Percentiles rank a stretch among this genome's conserved stretches.
Evolutionary conservation across 2,888 invertebrate species (phyloP).

Genomic region (Cancer borealis): DNA sequence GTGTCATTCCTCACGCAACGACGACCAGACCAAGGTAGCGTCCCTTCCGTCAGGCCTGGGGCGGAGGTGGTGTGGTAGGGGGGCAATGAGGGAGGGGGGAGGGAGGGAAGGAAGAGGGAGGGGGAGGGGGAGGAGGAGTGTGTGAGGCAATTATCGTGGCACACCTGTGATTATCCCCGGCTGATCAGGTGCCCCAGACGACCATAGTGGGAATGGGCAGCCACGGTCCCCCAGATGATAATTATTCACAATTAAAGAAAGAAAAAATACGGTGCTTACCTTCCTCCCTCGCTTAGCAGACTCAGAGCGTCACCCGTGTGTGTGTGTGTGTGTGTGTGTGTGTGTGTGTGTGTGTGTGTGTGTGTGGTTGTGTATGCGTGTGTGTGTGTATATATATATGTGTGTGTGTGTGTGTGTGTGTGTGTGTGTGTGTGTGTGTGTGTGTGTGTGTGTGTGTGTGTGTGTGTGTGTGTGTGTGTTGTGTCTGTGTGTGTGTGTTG

Average conservation of each 20-base stretch:
- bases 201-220: conserved; percentile 14
- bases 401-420: no score
- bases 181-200: conserved; percentile 17
- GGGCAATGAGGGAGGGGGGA: background rate
- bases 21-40: background rate
- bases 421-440: background rate
- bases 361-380: no score
- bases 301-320: background rate
- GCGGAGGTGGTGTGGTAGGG: background rate
- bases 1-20: conserved; percentile 33
- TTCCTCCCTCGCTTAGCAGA: background rate
- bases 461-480: no score
- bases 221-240: conserved; percentile 15
- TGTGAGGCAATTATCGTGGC: background rate
- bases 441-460: no score
- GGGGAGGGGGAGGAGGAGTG: background rate
- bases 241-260: conserved; percentile 40
- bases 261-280: conserved; percentile 14
- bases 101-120: background rate
- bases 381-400: no score
- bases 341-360: no score
- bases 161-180: conserved; percentile 18
- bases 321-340: no score
- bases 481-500: no score
- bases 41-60: background rate